Conservation (phyloP, 2,113 vertebrate genomes). For the Onychostruthus taczanowskii region DNA sequence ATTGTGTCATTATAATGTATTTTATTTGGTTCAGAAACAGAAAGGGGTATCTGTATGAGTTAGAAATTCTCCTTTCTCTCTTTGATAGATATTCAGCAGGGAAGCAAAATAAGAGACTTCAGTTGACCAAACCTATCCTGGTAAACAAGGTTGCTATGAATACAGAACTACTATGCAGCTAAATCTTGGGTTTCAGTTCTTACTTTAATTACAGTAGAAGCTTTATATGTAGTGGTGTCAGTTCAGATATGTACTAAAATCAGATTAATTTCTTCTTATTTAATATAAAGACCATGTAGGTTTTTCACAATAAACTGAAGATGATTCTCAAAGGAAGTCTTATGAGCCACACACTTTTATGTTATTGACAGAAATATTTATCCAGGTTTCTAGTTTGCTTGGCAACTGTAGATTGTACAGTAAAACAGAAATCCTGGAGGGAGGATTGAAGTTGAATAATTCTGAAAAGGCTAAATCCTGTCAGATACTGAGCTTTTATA, state of each 20-base stretch:
- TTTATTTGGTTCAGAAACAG: not conserved
- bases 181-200: not conserved
- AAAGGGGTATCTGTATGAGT: not conserved
- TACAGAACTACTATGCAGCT: not conserved
- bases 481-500: not conserved
- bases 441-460: not conserved
- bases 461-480: not conserved
- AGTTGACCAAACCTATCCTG: not conserved
- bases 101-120: slow-evolving; percentile 26
- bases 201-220: not conserved
- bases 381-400: slow-evolving; percentile 10
- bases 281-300: not conserved
- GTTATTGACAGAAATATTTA: not conserved
- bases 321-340: not conserved
- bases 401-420: not conserved
- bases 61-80: not conserved
- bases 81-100: not conserved
- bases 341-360: not conserved
- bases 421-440: not conserved
- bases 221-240: not conserved
- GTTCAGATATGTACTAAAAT: not conserved
- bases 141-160: slow-evolving; percentile 35
- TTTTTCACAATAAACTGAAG: not conserved
- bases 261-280: not conserved
- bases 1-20: not conserved